Conservation (phyloP, 2,113 vertebrate species). For the Tragelaphus buxtoni region DNA sequence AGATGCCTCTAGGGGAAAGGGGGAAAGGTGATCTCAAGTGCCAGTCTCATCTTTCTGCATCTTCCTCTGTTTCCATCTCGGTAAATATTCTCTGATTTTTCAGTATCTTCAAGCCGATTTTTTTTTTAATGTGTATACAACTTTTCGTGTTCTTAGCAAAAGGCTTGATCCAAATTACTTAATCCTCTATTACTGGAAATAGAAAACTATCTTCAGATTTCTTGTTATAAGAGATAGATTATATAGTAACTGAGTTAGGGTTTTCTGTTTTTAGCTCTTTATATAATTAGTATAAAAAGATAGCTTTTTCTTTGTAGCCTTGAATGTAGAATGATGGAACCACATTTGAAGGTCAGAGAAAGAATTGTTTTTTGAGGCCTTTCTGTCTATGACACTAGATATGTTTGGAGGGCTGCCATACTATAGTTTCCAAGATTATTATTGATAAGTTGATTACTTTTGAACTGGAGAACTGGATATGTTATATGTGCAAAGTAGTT, state of each 20-base stretch:
- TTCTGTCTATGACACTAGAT: not conserved
- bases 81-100: not conserved
- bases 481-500: not conserved
- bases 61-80: not conserved
- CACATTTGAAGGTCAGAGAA: conserved; percentile 7
- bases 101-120: not conserved
- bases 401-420: not conserved
- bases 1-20: not conserved
- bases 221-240: not conserved
- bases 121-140: not conserved
- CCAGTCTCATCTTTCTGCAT: not conserved
- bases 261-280: not conserved
- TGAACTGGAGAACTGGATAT: not conserved
- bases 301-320: not conserved
- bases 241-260: not conserved
- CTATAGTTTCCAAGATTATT: not conserved
- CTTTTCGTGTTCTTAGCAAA: not conserved
- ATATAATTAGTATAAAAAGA: not conserved
- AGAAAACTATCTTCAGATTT: conserved; percentile 1
- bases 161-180: not conserved
- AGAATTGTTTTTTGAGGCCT: not conserved
- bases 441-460: not conserved
- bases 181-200: not conserved
- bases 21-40: not conserved
- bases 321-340: not conserved